phyloP scores from a whole-genome alignment of 2,888 invertebrate species.

The Anagyrus pseudococci region DNA sequence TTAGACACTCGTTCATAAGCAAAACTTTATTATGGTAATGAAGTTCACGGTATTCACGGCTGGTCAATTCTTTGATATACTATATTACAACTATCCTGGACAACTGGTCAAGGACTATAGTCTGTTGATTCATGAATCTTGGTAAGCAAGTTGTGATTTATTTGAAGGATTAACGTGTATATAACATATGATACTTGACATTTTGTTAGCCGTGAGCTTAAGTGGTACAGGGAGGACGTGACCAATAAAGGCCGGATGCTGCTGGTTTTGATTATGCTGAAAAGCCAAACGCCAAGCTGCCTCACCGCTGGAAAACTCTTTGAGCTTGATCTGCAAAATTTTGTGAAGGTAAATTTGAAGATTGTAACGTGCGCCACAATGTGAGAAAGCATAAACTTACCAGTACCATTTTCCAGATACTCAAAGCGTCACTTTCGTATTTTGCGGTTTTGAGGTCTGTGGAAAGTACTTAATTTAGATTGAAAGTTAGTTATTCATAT shows the following conservation, averaged over 20 bases:
- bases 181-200: neutral
- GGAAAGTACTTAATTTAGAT: too few relatives aligned
- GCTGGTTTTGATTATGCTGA: slow-evolving; percentile 17
- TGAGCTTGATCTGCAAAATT: slow-evolving; percentile 20
- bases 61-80: slow-evolving; percentile 7
- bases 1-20: neutral
- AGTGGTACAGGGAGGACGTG: slow-evolving; percentile 19
- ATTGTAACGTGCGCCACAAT: too few relatives aligned
- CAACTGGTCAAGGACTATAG: slow-evolving; percentile 24
- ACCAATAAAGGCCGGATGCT: slow-evolving; percentile 7
- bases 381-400: too few relatives aligned
- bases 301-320: slow-evolving; percentile 17
- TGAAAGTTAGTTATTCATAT: too few relatives aligned
- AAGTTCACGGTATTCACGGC: neutral
- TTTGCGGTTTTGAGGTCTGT: slow-evolving; percentile 9
- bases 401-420: slow-evolving; percentile 27
- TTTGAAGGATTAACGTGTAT: neutral
- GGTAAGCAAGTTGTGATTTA: too few relatives aligned
- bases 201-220: slow-evolving; percentile 9
- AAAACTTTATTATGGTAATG: neutral
- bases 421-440: slow-evolving; percentile 22
- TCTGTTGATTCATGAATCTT: slow-evolving; percentile 1
- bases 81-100: slow-evolving; percentile 21
- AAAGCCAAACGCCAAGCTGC: slow-evolving; percentile 5
- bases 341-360: slow-evolving; percentile 13